A percentile compares a stretch with the other conserved stretches of the same genome.
phyloP scores from a whole-genome alignment of 1,140 invertebrate species.

The Macrostomum lignano region DNA sequence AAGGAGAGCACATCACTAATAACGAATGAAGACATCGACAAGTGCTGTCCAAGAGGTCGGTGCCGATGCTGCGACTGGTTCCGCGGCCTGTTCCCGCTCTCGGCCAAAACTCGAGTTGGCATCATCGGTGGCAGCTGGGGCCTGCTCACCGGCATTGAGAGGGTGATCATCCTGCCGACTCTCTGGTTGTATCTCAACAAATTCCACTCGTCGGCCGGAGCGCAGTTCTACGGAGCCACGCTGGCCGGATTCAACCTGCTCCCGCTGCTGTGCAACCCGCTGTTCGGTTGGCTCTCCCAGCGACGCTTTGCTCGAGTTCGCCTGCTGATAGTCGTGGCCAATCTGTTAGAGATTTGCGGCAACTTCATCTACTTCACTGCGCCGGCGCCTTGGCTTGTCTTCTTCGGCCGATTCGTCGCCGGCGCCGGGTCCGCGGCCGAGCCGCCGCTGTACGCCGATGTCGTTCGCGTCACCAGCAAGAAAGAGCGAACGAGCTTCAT shows the following conservation, averaged over 20 bases:
- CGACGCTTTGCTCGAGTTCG: background rate
- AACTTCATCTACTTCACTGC: slow-evolving; percentile 5
- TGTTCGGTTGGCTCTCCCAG: slow-evolving; percentile 3
- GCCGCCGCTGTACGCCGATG: slow-evolving; percentile 1
- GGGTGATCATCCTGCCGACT: slow-evolving; percentile 4
- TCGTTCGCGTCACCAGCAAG: slow-evolving; percentile 1
- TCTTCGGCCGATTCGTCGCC: slow-evolving; percentile 2
- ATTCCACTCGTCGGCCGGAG: background rate
- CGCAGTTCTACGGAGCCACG: background rate
- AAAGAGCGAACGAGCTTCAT: slow-evolving; percentile 3
- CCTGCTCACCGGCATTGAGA: slow-evolving; percentile 3
- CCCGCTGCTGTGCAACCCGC: background rate
- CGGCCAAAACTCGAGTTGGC: no score
- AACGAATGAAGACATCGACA: no score
- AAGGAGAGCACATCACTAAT: no score
- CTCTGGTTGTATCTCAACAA: slow-evolving; percentile 3
- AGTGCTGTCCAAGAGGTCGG: no score
- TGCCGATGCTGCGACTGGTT: no score
- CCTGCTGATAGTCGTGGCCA: background rate
- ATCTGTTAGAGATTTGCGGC: slow-evolving; percentile 4
- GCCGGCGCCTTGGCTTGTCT: background rate
- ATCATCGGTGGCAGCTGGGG: no score
- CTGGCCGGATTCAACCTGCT: background rate
- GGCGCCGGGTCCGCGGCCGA: slow-evolving; percentile 2
- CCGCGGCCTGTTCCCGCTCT: no score